Evolutionary conservation across 2,888 invertebrate genomes (phyloP).

Genomic region (Melipona beecheii): DNA sequence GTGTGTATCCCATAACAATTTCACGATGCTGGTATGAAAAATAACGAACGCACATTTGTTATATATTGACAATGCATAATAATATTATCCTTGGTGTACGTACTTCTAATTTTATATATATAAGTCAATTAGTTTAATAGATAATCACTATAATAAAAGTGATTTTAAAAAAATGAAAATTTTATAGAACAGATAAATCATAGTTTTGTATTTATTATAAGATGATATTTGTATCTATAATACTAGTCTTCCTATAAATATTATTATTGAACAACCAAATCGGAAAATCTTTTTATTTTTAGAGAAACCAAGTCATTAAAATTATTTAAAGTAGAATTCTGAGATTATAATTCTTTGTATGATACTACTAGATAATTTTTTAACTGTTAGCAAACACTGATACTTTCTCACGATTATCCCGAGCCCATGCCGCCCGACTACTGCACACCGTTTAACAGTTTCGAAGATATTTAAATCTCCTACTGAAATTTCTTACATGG

Average conservation of each 20-base stretch:
- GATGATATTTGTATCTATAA: not conserved
- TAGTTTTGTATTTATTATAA: not conserved
- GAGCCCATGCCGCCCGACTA: slow-evolving; percentile 38
- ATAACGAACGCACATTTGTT: not conserved
- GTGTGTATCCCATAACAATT: not conserved
- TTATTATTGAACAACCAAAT: not conserved
- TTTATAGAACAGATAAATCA: not conserved
- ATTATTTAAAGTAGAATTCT: not conserved
- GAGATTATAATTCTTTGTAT: not conserved
- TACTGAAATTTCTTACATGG: slow-evolving; percentile 39
- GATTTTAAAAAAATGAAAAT: not conserved
- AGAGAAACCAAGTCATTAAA: not conserved
- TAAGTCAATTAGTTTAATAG: not conserved
- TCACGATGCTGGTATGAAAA: not conserved
- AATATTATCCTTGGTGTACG: not conserved
- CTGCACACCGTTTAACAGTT: slow-evolving; percentile 56
- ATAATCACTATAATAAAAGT: not conserved
- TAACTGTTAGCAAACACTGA: slow-evolving; percentile 9
- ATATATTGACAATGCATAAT: not conserved
- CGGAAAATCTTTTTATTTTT: not conserved
- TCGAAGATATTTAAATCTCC: slow-evolving; percentile 63
- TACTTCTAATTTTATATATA: not conserved
- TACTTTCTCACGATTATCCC: slow-evolving; percentile 41
- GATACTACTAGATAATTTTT: not conserved
- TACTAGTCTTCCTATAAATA: not conserved